Conservation (phyloP, 2,797 vertebrate species). For the Myripristis murdjan region DNA sequence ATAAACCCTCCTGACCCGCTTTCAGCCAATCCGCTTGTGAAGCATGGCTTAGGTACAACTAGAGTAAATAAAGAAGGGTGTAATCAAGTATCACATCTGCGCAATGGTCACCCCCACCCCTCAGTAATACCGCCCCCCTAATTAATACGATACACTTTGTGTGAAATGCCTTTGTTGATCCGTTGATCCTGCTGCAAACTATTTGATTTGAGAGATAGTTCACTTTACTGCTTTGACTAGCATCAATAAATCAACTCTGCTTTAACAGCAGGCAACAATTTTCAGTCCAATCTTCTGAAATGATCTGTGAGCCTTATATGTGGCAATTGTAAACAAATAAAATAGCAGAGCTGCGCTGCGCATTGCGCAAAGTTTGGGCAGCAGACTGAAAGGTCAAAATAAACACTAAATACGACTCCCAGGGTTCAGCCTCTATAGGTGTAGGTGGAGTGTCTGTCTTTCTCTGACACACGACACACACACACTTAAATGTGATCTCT, state of each 20-base stretch:
- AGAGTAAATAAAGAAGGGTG: conserved; percentile 49
- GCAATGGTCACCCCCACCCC: conserved; percentile 8
- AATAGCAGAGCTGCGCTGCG: conserved; percentile 34
- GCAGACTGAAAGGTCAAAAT: conserved; percentile 52
- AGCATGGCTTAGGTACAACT: conserved; percentile 48
- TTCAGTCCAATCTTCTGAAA: conserved; percentile 33
- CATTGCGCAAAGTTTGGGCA: conserved; percentile 29
- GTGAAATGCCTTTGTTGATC: conserved; percentile 20
- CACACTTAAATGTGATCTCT: conserved; percentile 37
- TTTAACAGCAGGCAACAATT: conserved; percentile 59
- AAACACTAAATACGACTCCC: conserved; percentile 48
- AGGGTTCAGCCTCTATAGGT: conserved; percentile 43
- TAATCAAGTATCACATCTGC: conserved; percentile 35
- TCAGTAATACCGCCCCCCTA: conserved; percentile 22
- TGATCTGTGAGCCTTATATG: conserved; percentile 29
- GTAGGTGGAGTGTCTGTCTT: conserved; percentile 17
- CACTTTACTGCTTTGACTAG: conserved; percentile 40
- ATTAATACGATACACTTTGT: conserved; percentile 22
- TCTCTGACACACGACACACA: not conserved
- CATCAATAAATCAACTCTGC: conserved; percentile 53
- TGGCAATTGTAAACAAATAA: conserved; percentile 51
- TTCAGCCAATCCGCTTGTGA: conserved; percentile 52
- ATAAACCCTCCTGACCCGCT: conserved; percentile 73
- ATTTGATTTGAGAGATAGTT: conserved; percentile 31
- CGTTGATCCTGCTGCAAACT: conserved; percentile 17